These are phyloP conservation scores for Nothura maculosa DNA, from an alignment of 2,797 vertebrate genomes.

Conservation along the genomic window DNA sequence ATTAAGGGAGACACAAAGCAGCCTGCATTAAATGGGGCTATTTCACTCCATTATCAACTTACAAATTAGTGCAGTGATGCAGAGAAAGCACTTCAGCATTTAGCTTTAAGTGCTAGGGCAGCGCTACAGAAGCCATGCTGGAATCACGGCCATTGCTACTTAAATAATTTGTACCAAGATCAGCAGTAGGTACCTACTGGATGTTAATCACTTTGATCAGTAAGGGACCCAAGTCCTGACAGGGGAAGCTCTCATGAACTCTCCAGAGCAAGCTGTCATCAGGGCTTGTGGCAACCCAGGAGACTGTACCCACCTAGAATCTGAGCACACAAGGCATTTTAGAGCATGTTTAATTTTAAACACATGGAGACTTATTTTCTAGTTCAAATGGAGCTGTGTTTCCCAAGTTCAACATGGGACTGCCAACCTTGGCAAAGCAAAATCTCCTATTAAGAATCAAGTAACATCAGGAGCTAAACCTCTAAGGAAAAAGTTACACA, in stretches of 20 bases:
- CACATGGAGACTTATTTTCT: background rate
- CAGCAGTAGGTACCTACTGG: background rate
- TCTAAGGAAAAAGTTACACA: background rate
- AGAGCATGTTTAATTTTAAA: background rate
- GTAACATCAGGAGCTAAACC: background rate
- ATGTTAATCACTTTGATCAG: background rate
- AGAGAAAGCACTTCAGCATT: background rate
- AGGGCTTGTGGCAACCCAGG: background rate
- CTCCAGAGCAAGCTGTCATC: background rate
- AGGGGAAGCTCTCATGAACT: background rate
- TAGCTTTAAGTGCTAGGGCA: fast-evolving
- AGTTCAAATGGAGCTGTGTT: background rate
- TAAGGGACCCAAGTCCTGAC: fast-evolving
- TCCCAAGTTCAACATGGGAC: background rate
- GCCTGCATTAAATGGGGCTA: fast-evolving
- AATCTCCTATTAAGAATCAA: background rate
- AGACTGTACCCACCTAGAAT: background rate
- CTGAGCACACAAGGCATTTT: background rate
- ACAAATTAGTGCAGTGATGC: background rate
- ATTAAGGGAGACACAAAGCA: background rate
- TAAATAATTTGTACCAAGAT: background rate
- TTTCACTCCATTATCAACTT: background rate
- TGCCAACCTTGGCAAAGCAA: background rate
- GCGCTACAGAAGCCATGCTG: background rate
- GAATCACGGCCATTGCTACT: background rate